Conservation (phyloP, 2,113 vertebrate genomes). For the Nibea coibor region DNA sequence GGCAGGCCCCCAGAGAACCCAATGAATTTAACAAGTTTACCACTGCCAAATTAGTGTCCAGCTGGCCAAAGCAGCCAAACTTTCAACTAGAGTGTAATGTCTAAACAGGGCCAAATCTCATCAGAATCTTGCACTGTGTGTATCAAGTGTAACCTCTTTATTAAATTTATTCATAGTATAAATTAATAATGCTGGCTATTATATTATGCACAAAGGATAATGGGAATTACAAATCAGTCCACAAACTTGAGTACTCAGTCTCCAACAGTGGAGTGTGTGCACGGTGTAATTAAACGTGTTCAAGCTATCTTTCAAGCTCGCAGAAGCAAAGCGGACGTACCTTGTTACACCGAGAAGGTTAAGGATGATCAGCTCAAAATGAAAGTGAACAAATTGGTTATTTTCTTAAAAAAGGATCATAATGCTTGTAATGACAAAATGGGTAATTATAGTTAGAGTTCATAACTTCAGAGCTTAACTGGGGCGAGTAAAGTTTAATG, state of each 20-base stretch:
- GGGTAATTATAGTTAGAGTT: constrained; percentile 36
- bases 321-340: constrained; percentile 29
- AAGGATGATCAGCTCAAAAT: constrained; percentile 1
- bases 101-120: constrained; percentile 50
- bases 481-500: constrained; percentile 63
- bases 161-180: constrained; percentile 70
- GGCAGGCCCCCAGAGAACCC: background rate
- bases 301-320: constrained; percentile 45
- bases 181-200: constrained; percentile 73
- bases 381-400: constrained; percentile 15
- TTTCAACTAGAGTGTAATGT: constrained; percentile 14
- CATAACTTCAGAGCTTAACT: constrained; percentile 55
- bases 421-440: constrained; percentile 50
- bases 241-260: constrained; percentile 50
- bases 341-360: constrained; percentile 7
- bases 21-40: constrained; percentile 28
- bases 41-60: constrained; percentile 29
- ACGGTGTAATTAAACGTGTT: constrained; percentile 42
- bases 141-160: constrained; percentile 59
- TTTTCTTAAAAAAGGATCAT: constrained; percentile 27
- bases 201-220: constrained; percentile 76
- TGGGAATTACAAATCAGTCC: constrained; percentile 70
- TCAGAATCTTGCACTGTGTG: constrained; percentile 51
- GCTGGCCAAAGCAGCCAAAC: constrained; percentile 14
- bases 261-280: constrained; percentile 25